Base-by-base conservation (phyloP, 2,113 vertebrate species). In the Camarhynchus parvulus region DNA sequence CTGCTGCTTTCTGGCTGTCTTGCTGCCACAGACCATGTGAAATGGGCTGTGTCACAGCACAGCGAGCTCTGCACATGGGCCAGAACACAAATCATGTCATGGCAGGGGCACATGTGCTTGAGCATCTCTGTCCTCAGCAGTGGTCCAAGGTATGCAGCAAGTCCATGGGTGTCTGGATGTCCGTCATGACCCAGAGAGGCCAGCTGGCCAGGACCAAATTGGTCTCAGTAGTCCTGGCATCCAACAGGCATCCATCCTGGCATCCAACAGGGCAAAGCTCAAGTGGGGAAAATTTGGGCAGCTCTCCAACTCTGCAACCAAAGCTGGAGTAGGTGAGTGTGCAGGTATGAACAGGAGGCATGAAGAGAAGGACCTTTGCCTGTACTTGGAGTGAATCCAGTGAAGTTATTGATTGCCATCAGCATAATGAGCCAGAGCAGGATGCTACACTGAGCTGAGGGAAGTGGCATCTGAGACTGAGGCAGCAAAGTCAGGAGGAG, bases 131-230 rank as follows among this genome's bases (percentile, higher is more conserved):
- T 52, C 27, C 49, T 89, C 52, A 81, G 64, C 33, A 62, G 56
- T 7, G 19, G 18, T 20, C 0, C 0, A 1, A 67, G 21, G 14
- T 41, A 53, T 3, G 8, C n/a, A 25, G 20, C 28, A 79, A 89
- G 49, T 55, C 39, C 2, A 1, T 4, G 52, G 37, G 8, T 55
- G 69, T 35, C 27, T 63, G 44, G 37, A 63, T 87, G 62, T 46
- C n/a, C 37, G 37, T 69, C 37, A 5, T 21, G n/a, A 83, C 27
- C 33, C 62, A 61, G 21, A 76, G 30, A 56, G 22, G 22, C 21
- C 0, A 1, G 7, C 33, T 77, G 56, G 52, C 0, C 2, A 78
- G 41, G 37, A 67, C 41, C 41, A n/a, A n/a, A 50, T 30, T 37
- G 5, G 15, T 81, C n/a, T 27, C 4, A 3, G 23, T 6, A 66